Evolutionary conservation across 2,113 vertebrate species (phyloP).

Genomic region (Emydocephalus ijimae): DNA sequence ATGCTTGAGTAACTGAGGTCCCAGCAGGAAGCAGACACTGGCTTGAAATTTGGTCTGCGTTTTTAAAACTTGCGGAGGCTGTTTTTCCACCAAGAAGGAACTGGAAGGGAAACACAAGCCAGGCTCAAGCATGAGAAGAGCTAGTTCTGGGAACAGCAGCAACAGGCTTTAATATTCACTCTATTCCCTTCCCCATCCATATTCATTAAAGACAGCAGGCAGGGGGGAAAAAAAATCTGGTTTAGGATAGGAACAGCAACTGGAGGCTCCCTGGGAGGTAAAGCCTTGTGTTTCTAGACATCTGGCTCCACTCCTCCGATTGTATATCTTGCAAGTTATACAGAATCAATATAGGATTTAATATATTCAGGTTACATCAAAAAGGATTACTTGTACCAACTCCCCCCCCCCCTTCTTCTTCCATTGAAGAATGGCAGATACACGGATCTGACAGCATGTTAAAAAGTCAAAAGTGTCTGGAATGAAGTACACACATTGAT

Average conservation of each 20-base stretch:
- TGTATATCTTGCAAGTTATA: too few relatives aligned
- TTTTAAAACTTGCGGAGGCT: conserved; percentile 94
- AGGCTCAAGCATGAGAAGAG: neutral
- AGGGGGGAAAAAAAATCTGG: neutral
- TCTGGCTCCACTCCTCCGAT: too few relatives aligned
- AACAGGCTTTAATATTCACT: neutral
- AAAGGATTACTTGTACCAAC: too few relatives aligned
- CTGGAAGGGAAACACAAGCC: conserved; percentile 57
- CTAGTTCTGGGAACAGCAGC: neutral
- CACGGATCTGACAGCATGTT: neutral
- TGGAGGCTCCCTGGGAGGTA: neutral
- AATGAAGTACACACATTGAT: neutral
- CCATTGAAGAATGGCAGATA: too few relatives aligned
- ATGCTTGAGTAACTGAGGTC: conserved; percentile 75
- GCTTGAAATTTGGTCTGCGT: conserved; percentile 97
- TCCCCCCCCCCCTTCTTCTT: too few relatives aligned
- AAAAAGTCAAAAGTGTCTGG: neutral
- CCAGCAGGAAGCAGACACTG: conserved; percentile 84
- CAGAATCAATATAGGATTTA: too few relatives aligned
- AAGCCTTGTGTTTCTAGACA: neutral
- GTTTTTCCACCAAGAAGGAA: conserved; percentile 90
- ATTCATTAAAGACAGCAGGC: neutral
- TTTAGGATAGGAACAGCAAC: neutral
- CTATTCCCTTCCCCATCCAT: neutral
- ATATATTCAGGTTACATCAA: too few relatives aligned